These are phyloP conservation scores for Drosophila nigricruria DNA, from an alignment of 2,888 invertebrate genomes.

Conservation along the genomic window DNA sequence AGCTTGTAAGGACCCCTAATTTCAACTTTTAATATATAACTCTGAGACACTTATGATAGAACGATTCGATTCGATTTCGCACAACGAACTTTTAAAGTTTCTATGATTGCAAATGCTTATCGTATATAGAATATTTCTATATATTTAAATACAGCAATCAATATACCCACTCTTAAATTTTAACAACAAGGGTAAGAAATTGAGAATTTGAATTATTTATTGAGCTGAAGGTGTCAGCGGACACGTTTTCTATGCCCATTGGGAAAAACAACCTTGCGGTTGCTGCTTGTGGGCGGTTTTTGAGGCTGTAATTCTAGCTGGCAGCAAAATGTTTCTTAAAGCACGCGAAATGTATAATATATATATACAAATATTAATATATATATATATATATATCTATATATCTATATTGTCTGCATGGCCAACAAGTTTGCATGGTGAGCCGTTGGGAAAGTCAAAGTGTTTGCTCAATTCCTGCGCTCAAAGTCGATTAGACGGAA, in stretches of 20 bases:
- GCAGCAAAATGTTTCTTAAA: slow-evolving; percentile 23
- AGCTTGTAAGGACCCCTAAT: too few relatives aligned
- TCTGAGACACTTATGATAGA: too few relatives aligned
- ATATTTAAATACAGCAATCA: not conserved
- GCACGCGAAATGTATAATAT: slow-evolving; percentile 21
- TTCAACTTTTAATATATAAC: too few relatives aligned
- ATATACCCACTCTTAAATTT: not conserved
- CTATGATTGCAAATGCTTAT: too few relatives aligned
- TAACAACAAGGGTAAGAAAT: not conserved
- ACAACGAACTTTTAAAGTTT: too few relatives aligned
- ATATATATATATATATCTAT: not conserved
- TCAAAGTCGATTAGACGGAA: slow-evolving; percentile 70
- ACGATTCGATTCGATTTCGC: too few relatives aligned
- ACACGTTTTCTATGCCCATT: slow-evolving; percentile 18
- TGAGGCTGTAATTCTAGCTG: slow-evolving; percentile 56
- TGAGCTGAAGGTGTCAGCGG: slow-evolving; percentile 27
- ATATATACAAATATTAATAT: not conserved
- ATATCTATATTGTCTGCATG: slow-evolving; percentile 5
- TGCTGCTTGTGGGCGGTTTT: slow-evolving; percentile 9
- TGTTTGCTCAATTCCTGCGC: slow-evolving; percentile 78
- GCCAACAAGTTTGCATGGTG: slow-evolving; percentile 42
- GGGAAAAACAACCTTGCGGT: slow-evolving; percentile 18
- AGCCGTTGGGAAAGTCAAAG: slow-evolving; percentile 38
- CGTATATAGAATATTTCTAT: too few relatives aligned
- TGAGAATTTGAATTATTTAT: slow-evolving; percentile 15